Base-by-base conservation (phyloP, 1,140 invertebrate species). In the Wiebesia pumilae region DNA sequence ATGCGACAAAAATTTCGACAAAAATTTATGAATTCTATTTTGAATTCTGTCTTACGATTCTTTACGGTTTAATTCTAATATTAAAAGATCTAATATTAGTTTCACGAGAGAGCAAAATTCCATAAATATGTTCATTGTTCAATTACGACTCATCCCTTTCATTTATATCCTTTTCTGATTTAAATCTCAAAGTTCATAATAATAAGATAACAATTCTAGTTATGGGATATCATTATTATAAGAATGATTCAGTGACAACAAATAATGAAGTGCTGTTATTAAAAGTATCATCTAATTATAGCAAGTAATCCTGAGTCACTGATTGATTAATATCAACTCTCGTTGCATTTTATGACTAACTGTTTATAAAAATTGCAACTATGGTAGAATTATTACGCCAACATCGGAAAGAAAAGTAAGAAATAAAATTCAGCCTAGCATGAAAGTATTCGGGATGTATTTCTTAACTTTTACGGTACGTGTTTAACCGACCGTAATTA, bases 221-320 rank as follows among this genome's bases (percentile, higher is more conserved):
- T 27, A 69, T 24, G 43, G n/a, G 21, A 81, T 81, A 14, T 81
- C 58, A 6, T 40, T 81, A 62, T 81, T 27, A 69, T 7, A 67
- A 21, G n/a, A 9, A 30, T 40, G 40, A 77, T 47, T 69, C 12
- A 67, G n/a, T 43, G n/a, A 4, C 19, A 71, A 3, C 4, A n/a
- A 62, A 71, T 38, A 71, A 71, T 33, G 21, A 77, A 47, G 1
- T n/a, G 9, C 73, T 1, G 4, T 79, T 81, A 1, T 1, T 35
- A 79, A 58, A 24, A 69, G 54, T 80, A 79, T 71, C 24, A 80
- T 77, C 71, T 33, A 51, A 67, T 79, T 80, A 62, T 65, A 38
- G 83, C 54, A 82, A 73, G 10, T 38, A 78, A 77, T 40, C 38
- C 75, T 75, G 69, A 86, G 69, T 82, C 51, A 81, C 7, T 82